Percentiles rank a stretch among this genome's conserved stretches.
Evolutionary conservation across 1,140 invertebrate species (phyloP).

Genomic region (Elymnias hypermnestra): DNA sequence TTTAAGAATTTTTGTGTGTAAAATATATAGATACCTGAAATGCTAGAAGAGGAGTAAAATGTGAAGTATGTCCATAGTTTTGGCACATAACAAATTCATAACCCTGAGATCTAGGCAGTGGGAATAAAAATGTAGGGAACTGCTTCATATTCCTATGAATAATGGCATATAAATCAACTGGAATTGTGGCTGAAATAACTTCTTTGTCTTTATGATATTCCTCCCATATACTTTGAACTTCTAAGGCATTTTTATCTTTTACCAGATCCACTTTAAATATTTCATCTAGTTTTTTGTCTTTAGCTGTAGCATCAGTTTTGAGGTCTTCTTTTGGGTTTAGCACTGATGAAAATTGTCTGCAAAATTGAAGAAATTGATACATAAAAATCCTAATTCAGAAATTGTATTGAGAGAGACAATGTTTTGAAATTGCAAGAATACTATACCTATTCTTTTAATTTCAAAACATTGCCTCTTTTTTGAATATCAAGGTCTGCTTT

Average conservation of each 20-base stretch:
- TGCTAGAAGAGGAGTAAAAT: slow-evolving; percentile 91
- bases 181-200: slow-evolving; percentile 83
- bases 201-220: slow-evolving; percentile 88
- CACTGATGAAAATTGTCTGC: slow-evolving; percentile 74
- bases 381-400: background rate
- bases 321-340: slow-evolving; percentile 74
- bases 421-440: too few relatives aligned
- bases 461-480: too few relatives aligned
- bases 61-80: slow-evolving; percentile 83
- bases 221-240: slow-evolving; percentile 88
- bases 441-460: too few relatives aligned
- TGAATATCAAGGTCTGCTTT: too few relatives aligned
- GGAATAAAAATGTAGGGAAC: slow-evolving; percentile 87
- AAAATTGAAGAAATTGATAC: slow-evolving; percentile 24
- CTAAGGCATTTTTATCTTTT: slow-evolving; percentile 82
- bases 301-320: slow-evolving; percentile 38
- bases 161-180: slow-evolving; percentile 77
- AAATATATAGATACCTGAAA: slow-evolving; percentile 85
- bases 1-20: too few relatives aligned
- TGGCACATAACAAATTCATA: slow-evolving; percentile 93
- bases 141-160: slow-evolving; percentile 77
- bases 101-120: slow-evolving; percentile 87
- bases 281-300: slow-evolving; percentile 79
- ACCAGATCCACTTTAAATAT: slow-evolving; percentile 90
- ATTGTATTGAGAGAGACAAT: too few relatives aligned